These are phyloP conservation scores for Callaeas wilsoni DNA, from an alignment of 2,113 vertebrate genomes.

Conservation along the genomic window DNA sequence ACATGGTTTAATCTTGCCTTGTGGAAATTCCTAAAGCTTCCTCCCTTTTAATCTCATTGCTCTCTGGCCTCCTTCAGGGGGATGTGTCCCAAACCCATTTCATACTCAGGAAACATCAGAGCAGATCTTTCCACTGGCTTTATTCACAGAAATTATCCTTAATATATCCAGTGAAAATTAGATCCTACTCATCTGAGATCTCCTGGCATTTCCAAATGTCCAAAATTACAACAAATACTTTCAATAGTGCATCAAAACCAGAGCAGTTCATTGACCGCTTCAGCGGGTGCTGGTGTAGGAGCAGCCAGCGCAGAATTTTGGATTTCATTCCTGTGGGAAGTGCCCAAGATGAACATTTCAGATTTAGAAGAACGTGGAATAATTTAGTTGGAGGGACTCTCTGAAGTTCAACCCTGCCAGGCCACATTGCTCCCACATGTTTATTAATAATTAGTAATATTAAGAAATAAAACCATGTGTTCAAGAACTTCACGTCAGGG, in stretches of 20 bases:
- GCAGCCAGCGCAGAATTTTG: background rate
- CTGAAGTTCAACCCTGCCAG: background rate
- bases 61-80: background rate
- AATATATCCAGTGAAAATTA: background rate
- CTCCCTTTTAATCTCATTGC: background rate
- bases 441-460: background rate
- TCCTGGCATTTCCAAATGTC: background rate
- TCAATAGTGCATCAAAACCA: background rate
- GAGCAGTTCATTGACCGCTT: background rate
- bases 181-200: background rate
- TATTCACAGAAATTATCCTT: background rate
- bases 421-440: rapidly evolving
- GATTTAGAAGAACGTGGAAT: background rate
- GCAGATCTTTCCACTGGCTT: background rate
- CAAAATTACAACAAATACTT: background rate
- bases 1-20: background rate
- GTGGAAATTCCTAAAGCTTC: background rate
- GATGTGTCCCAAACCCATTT: background rate
- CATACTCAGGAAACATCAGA: background rate
- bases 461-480: background rate
- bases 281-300: background rate
- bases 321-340: background rate
- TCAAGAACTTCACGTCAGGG: rapidly evolving
- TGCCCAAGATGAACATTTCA: background rate
- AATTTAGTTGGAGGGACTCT: background rate